Conservation (phyloP, 2,888 invertebrate species). For the Pristionchus japonicus region DNA sequence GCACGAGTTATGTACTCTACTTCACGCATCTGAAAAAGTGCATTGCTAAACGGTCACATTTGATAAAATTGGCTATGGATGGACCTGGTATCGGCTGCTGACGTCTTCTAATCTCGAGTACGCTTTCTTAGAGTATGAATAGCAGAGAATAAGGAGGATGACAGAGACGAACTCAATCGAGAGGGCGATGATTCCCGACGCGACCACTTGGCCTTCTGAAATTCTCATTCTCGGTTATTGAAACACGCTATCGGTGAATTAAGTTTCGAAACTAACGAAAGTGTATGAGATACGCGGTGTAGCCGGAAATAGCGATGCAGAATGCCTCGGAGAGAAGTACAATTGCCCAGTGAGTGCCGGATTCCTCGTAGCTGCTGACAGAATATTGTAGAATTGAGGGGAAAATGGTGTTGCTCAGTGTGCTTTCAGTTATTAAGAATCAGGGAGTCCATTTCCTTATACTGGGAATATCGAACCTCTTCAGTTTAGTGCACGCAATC, state of each 20-base stretch:
- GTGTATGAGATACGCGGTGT: neutral
- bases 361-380: neutral
- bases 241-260: neutral
- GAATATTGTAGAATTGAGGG: neutral
- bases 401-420: too few species aligned
- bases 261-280: neutral
- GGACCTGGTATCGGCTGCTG: neutral
- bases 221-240: too few species aligned
- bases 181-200: neutral
- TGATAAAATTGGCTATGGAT: neutral
- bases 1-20: neutral
- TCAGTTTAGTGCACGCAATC: neutral
- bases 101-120: neutral
- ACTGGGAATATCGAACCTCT: too few species aligned
- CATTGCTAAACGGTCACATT: neutral
- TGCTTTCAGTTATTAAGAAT: too few species aligned
- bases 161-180: neutral
- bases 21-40: neutral
- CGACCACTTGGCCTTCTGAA: neutral
- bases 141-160: neutral
- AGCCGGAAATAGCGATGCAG: neutral
- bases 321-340: neutral
- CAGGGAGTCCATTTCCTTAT: too few species aligned
- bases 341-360: neutral
- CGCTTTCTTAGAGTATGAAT: neutral